Evolutionary conservation across 2,797 vertebrate genomes (phyloP).

Genomic region (Urocyon cinereoargenteus): DNA sequence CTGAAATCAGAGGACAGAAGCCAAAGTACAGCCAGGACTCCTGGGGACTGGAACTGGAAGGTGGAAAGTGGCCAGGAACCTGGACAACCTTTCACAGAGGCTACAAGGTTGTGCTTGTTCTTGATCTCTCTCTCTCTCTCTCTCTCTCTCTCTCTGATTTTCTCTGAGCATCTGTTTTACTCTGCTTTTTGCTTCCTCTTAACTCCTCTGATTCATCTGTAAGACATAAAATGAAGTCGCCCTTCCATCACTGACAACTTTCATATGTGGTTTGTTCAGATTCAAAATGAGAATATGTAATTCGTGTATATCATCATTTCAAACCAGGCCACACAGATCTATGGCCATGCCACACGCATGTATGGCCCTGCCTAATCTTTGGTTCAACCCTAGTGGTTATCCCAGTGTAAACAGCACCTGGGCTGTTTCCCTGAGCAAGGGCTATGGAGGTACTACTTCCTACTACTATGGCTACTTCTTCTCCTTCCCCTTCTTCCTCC

Average conservation of each 20-base stretch:
- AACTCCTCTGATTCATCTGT: not conserved
- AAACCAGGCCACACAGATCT: not conserved
- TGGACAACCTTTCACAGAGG: not conserved
- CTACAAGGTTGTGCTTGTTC: not conserved
- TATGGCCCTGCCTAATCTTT: not conserved
- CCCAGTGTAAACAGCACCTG: not conserved
- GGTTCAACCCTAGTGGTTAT: not conserved
- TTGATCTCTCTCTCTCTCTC: not conserved
- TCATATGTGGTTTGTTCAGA: conserved; percentile 19
- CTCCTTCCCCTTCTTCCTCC: not conserved
- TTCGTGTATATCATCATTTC: not conserved
- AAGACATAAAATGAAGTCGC: not conserved
- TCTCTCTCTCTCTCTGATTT: not conserved
- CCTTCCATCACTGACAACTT: not conserved
- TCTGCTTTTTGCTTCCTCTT: not conserved
- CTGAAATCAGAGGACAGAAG: conserved; percentile 61
- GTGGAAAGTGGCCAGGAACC: conserved; percentile 43
- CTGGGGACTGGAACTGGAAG: not conserved
- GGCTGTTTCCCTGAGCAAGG: not conserved
- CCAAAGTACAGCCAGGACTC: conserved; percentile 54
- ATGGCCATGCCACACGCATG: not conserved
- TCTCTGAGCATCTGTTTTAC: not conserved
- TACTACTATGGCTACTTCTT: too few species aligned
- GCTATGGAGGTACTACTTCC: not conserved
- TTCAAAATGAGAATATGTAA: not conserved